Percentiles rank a stretch among this genome's conserved stretches.
These are phyloP conservation scores for Meda fulgida DNA, from an alignment of 2,797 vertebrate species.

Conservation along the genomic window DNA sequence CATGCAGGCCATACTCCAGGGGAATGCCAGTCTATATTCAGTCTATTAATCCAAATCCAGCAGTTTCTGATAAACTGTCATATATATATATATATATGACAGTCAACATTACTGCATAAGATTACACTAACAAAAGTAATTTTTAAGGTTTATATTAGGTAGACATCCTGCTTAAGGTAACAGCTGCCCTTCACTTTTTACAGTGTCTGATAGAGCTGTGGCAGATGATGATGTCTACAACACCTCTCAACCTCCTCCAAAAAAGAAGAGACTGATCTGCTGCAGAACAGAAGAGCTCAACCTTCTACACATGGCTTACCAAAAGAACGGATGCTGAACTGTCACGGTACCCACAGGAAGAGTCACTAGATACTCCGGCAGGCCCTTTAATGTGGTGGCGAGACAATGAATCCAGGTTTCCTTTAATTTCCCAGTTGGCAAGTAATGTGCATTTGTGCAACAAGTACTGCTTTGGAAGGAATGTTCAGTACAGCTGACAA, in stretches of 20 bases:
- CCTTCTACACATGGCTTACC: neutral
- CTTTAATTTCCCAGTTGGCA: constrained; percentile 46
- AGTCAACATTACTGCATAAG: too few relatives aligned
- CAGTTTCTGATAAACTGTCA: constrained; percentile 10
- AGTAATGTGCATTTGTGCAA: constrained; percentile 55
- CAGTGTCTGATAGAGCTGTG: neutral
- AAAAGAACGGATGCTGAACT: constrained; percentile 48
- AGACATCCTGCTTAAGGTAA: neutral
- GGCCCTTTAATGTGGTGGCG: constrained; percentile 51
- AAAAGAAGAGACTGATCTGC: constrained; percentile 4
- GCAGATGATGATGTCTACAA: neutral
- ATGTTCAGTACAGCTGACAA: constrained; percentile 53
- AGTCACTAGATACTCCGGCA: constrained; percentile 26
- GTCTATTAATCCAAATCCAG: constrained; percentile 22
- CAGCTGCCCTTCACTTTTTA: neutral
- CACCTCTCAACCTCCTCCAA: neutral
- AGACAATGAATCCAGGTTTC: constrained; percentile 39
- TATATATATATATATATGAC: too few relatives aligned
- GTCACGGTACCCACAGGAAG: constrained; percentile 43
- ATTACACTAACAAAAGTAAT: neutral
- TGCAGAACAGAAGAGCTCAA: constrained; percentile 12
- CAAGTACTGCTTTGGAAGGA: constrained; percentile 39
- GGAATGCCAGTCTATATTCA: constrained; percentile 46
- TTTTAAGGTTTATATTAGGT: too few relatives aligned
- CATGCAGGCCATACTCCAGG: constrained; percentile 33